Conservation (phyloP, 2,797 vertebrate genomes). For the Pelobates cultripes region DNA sequence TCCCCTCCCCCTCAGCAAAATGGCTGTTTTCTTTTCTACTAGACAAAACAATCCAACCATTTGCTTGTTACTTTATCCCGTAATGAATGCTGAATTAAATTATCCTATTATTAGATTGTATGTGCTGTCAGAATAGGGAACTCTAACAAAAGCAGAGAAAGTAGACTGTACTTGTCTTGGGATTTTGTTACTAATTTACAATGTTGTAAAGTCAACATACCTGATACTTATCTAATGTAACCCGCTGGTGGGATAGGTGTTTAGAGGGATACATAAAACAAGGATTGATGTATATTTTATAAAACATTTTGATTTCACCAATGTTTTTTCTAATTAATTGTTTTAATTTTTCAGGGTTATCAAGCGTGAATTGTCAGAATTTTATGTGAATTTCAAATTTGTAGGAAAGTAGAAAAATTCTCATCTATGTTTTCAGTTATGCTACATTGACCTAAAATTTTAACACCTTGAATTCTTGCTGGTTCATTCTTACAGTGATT, state of each 20-base stretch:
- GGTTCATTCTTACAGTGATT: no score
- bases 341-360: no score
- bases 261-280: neutral
- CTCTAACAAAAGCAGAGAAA: constrained; percentile 10
- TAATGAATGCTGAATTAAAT: constrained; percentile 53
- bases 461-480: no score
- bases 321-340: no score
- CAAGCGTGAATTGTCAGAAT: no score
- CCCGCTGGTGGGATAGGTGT: neutral
- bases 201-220: neutral
- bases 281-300: no score
- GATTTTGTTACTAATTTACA: constrained; percentile 6
- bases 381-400: no score
- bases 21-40: constrained; percentile 64
- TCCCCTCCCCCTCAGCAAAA: constrained; percentile 56
- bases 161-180: constrained; percentile 7
- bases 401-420: no score
- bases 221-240: neutral
- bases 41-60: constrained; percentile 60
- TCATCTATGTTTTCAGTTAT: no score
- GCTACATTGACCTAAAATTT: no score
- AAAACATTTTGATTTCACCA: no score
- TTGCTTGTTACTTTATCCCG: constrained; percentile 59
- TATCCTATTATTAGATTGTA: constrained; percentile 32
- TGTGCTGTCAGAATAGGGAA: constrained; percentile 19